Evolutionary conservation across 2,113 vertebrate species (phyloP).

Genomic region (Tragelaphus strepsiceros): DNA sequence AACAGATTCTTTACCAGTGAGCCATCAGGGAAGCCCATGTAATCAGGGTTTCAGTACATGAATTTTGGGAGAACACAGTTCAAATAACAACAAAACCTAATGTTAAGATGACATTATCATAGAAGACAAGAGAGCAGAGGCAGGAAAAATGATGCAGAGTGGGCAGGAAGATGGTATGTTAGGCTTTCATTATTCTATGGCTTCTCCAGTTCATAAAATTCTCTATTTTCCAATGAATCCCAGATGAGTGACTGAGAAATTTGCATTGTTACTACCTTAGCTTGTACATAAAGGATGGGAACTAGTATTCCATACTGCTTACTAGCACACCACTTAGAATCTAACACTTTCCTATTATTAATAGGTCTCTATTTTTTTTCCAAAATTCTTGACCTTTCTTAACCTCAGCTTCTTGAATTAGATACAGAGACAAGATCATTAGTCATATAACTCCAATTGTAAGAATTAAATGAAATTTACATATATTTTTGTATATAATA

Average conservation of each 20-base stretch:
- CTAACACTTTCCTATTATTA: not conserved
- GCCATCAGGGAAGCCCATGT: not conserved
- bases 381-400: not conserved
- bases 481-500: not conserved
- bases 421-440: not conserved
- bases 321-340: not conserved
- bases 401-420: not conserved
- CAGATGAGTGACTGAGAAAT: not conserved
- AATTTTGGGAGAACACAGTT: not conserved
- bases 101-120: not conserved
- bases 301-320: not conserved
- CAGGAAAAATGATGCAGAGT: not conserved
- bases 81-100: not conserved
- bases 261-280: not conserved
- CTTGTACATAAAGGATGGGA: not conserved
- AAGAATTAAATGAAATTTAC: not conserved
- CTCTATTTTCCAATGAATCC: slow-evolving; percentile 63
- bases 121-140: not conserved
- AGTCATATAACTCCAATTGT: not conserved
- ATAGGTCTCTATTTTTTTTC: not conserved
- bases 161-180: not conserved
- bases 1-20: not conserved
- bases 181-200: not conserved
- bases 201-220: not conserved
- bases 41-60: not conserved